phyloP scores from a whole-genome alignment of 2,888 invertebrate species.

The Slavum lentiscoides region DNA sequence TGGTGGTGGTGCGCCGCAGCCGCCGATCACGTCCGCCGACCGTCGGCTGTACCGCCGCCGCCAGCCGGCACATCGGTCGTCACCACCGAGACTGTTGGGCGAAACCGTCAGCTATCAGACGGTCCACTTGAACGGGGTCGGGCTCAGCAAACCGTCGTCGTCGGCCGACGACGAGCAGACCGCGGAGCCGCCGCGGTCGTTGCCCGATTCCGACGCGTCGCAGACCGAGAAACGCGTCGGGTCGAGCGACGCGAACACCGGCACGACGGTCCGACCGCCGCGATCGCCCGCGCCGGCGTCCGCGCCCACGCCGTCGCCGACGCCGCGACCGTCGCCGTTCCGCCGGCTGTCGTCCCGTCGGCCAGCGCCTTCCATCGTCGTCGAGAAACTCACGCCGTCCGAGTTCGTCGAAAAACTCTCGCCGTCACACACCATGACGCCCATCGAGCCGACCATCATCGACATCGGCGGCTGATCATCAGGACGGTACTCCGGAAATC shows the following conservation, averaged over 20 bases:
- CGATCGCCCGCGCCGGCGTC: not conserved
- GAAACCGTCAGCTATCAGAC: constrained; percentile 42
- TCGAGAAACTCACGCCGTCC: not conserved
- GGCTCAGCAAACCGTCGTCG: not conserved
- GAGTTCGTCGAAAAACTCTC: not conserved
- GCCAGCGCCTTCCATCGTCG: not conserved
- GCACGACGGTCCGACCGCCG: not conserved
- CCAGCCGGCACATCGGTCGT: not conserved
- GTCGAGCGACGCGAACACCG: constrained; percentile 2
- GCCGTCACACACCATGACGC: constrained; percentile 2
- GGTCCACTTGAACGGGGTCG: not conserved
- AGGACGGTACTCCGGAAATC: not conserved
- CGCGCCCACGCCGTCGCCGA: not conserved
- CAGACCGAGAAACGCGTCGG: not conserved
- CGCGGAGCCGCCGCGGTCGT: not conserved
- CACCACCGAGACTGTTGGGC: not conserved
- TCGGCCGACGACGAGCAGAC: not conserved
- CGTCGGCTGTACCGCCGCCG: not conserved
- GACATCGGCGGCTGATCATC: constrained; percentile 6
- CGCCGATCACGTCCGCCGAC: not conserved
- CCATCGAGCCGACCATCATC: constrained; percentile 17
- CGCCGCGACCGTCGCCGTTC: not conserved
- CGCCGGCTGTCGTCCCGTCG: not conserved
- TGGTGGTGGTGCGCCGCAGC: not conserved
- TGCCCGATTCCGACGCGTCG: not conserved